Evolutionary conservation across 1,140 invertebrate species (phyloP).

Genomic region (Onthophagus taurus): DNA sequence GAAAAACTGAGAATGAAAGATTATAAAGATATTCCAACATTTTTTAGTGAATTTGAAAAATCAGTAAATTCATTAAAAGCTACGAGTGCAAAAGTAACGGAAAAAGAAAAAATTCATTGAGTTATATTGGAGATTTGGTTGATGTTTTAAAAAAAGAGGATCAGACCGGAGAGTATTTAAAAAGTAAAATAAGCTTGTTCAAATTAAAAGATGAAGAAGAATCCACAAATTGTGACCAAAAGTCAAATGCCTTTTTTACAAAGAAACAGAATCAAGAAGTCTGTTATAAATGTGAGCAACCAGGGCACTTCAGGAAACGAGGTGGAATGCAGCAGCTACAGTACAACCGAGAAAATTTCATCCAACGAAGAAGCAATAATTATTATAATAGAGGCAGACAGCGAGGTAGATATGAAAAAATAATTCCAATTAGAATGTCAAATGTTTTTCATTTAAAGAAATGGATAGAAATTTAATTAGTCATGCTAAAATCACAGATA

Average conservation of each 20-base stretch:
- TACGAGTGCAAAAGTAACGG: constrained; percentile 22
- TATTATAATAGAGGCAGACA: no score
- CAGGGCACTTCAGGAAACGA: no score
- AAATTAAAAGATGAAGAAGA: constrained; percentile 33
- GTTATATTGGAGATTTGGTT: constrained; percentile 32
- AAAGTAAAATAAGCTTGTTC: constrained; percentile 36
- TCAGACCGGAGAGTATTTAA: constrained; percentile 36
- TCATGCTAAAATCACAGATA: constrained; percentile 25
- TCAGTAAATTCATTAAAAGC: constrained; percentile 25
- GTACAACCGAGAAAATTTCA: no score
- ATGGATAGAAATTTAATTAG: no score
- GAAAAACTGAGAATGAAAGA: constrained; percentile 26
- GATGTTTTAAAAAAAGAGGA: constrained; percentile 33
- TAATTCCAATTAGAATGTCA: no score
- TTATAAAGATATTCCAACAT: constrained; percentile 15
- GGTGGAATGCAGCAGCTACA: no score
- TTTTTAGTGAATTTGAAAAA: constrained; percentile 31
- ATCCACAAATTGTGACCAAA: constrained; percentile 29
- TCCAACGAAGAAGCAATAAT: no score
- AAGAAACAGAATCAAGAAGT: constrained; percentile 22
- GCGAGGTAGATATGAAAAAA: no score
- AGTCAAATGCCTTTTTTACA: constrained; percentile 23
- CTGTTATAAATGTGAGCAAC: constrained; percentile 1
- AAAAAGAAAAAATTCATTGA: constrained; percentile 33
- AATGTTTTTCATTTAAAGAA: no score